phyloP scores from a whole-genome alignment of 2,888 invertebrate species.

The Dolichopus griseipennis region DNA sequence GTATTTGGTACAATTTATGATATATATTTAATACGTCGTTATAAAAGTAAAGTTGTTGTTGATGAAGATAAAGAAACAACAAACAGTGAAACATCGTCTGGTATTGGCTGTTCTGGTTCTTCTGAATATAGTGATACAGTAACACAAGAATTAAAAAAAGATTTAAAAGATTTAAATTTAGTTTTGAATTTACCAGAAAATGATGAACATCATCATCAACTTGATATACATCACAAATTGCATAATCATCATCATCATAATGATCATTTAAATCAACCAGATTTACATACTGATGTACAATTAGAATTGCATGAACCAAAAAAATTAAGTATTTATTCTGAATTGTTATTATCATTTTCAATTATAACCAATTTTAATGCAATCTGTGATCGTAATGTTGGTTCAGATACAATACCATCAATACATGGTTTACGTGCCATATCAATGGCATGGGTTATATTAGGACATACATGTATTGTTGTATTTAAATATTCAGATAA shows the following conservation, averaged over 20 bases:
- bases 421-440: constrained; percentile 60
- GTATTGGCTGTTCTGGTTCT: constrained; percentile 43
- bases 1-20: constrained; percentile 64
- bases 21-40: constrained; percentile 40
- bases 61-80: constrained; percentile 42
- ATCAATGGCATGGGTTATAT: constrained; percentile 63
- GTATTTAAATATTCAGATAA: constrained; percentile 80
- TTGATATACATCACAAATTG: constrained; percentile 22
- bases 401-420: constrained; percentile 69
- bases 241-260: constrained; percentile 24
- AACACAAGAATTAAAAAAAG: constrained; percentile 33
- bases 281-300: constrained; percentile 47
- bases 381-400: constrained; percentile 69
- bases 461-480: constrained; percentile 68
- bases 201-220: constrained; percentile 27
- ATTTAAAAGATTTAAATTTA: constrained; percentile 37
- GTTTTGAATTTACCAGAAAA: constrained; percentile 35
- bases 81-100: constrained; percentile 42
- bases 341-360: constrained; percentile 69
- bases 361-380: constrained; percentile 68
- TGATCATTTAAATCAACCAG: constrained; percentile 34
- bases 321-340: constrained; percentile 42
- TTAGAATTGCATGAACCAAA: constrained; percentile 49
- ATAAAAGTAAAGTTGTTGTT: constrained; percentile 33
- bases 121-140: constrained; percentile 43